These are phyloP conservation scores for Acholoe squamosa DNA, from an alignment of 2,888 invertebrate genomes.

Conservation along the genomic window DNA sequence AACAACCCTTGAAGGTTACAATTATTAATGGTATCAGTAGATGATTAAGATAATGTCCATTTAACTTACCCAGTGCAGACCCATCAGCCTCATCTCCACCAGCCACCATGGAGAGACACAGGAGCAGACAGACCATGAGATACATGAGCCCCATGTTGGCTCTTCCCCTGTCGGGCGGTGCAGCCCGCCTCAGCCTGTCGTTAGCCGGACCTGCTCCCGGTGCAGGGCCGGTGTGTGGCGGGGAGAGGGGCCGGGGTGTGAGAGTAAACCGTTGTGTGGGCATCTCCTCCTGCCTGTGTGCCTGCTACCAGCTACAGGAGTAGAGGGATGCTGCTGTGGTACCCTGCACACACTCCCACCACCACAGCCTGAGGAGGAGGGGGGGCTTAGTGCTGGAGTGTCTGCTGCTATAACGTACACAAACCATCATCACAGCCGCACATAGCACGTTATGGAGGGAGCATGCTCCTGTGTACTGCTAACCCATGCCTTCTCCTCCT, in stretches of 20 bases:
- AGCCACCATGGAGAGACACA: background rate
- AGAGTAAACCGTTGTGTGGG: background rate
- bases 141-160: background rate
- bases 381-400: no score
- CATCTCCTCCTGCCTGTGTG: background rate
- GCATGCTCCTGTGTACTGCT: no score
- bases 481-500: no score
- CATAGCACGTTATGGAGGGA: no score
- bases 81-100: no score
- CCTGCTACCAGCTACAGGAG: background rate
- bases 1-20: no score
- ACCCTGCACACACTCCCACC: background rate
- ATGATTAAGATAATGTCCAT: no score
- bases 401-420: no score
- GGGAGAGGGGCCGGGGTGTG: background rate
- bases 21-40: no score
- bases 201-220: background rate
- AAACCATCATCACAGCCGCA: no score
- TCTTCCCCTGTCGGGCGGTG: background rate
- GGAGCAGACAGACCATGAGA: background rate
- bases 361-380: background rate
- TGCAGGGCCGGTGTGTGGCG: background rate
- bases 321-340: background rate
- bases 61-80: no score
- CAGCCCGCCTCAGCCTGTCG: background rate